Base-by-base conservation (phyloP, 2,797 vertebrate species). In the Alcedo atthis region DNA sequence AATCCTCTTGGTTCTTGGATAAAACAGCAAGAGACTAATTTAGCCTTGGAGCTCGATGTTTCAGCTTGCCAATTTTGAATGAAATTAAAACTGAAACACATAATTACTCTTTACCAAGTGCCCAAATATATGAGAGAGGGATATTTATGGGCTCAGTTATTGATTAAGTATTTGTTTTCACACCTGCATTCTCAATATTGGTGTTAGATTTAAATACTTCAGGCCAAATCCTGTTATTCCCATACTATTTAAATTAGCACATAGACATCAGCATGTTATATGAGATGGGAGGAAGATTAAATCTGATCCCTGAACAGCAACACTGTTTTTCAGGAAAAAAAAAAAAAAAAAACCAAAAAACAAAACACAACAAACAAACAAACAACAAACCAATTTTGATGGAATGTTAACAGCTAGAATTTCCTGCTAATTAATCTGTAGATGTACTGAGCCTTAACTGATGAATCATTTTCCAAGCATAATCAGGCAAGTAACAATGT, bases 21-120 rank as follows among this genome's bases (percentile, higher is more conserved):
- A 89, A 93, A 92, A 87, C 85, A 92, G 83, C 88, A 73, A 88
- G 84, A 93, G 85, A 91, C 71, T 93, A 93, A 96, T 93, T 91
- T 88, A 92, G 61, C 79, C 71, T 78, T 75, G 75, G 59, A 89
- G 84, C 86, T 66, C 78, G 43, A 77, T 81, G 58, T 86, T 95
- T 87, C 68, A 81, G 75, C 90, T 90, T 68, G 55, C 58, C 85
- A 71, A 32, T n/a, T 68, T 90, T 92, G 87, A 91, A 82, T 89
- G 64, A 85, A 91, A 73, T 83, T 82, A 79, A 93, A 93, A 89
- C 10, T 90, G 68, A 89, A 91, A 85, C 46, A 85, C 87, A 75
- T 87, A 66, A 90, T 94, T 75, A 82, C 57, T 91, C 94, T 92
- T 92, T 68, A 89, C 37, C 71, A 82, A 88, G 26, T 58, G 16